These are phyloP conservation scores for Hypothenemus hampei DNA, from an alignment of 1,140 invertebrate species.

Conservation along the genomic window DNA sequence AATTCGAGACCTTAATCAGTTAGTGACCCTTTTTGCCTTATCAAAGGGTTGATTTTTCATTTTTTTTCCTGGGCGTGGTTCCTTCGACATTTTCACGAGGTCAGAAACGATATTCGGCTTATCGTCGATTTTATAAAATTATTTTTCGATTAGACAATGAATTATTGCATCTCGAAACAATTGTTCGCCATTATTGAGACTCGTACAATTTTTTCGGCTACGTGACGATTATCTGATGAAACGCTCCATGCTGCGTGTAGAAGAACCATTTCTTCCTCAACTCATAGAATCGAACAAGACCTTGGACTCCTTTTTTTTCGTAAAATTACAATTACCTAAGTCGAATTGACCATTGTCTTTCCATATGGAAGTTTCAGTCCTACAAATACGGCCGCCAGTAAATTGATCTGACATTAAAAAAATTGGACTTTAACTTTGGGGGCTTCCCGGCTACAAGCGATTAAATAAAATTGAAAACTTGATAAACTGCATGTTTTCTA, in stretches of 20 bases:
- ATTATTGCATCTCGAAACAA: neutral
- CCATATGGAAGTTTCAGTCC: neutral
- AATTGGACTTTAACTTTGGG: too few species aligned
- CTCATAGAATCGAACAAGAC: too few species aligned
- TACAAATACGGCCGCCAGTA: too few species aligned
- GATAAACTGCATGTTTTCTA: too few species aligned
- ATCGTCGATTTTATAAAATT: conserved; percentile 14
- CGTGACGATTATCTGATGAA: too few species aligned
- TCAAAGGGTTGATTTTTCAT: conserved; percentile 16
- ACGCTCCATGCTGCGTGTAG: too few species aligned
- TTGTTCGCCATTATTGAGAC: conserved; percentile 15
- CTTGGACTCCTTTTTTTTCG: too few species aligned
- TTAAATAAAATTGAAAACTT: too few species aligned
- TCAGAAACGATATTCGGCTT: conserved; percentile 17
- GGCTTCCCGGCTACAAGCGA: too few species aligned
- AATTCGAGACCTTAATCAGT: conserved; percentile 42
- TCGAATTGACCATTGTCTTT: neutral
- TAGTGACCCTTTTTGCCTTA: conserved; percentile 34
- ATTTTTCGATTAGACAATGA: neutral
- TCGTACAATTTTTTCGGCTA: too few species aligned
- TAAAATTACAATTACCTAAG: neutral
- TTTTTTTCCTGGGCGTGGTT: conserved; percentile 4
- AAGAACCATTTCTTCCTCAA: too few species aligned
- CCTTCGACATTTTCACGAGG: conserved; percentile 3
- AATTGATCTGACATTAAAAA: too few species aligned